These are phyloP conservation scores for Drosophila vallismaia DNA, from an alignment of 2,888 invertebrate species.

Conservation along the genomic window DNA sequence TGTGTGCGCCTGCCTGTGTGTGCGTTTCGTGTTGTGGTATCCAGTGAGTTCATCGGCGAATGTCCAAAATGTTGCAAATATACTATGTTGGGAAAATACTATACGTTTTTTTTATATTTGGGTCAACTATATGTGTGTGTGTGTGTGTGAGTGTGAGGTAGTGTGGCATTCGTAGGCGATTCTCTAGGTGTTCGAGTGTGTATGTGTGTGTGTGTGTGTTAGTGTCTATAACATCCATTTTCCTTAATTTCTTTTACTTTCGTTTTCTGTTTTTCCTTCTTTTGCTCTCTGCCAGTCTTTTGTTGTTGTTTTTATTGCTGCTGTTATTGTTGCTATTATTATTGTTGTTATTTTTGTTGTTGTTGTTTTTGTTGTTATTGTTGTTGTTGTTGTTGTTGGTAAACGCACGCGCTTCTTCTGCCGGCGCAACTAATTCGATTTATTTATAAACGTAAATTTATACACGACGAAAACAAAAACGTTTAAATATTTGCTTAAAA, in stretches of 20 bases:
- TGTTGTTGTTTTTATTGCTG: conserved; percentile 7
- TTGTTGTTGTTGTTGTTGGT: conserved; percentile 19
- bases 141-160: conserved; percentile 19
- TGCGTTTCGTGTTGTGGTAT: conserved; percentile 34
- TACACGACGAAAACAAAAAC: conserved; percentile 18
- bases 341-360: neutral
- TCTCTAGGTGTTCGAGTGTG: conserved; percentile 1
- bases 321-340: no score
- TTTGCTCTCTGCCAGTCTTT: conserved; percentile 10
- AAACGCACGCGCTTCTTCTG: conserved; percentile 42
- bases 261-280: conserved; percentile 12
- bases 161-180: conserved; percentile 4
- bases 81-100: conserved; percentile 14
- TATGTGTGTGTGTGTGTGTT: conserved; percentile 28
- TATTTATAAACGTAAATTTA: conserved; percentile 48
- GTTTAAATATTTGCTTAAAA: conserved; percentile 28
- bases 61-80: conserved; percentile 11
- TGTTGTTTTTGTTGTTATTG: conserved; percentile 22
- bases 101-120: conserved; percentile 50
- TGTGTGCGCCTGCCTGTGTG: conserved; percentile 4
- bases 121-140: conserved; percentile 47
- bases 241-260: conserved; percentile 42
- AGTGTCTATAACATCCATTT: conserved; percentile 11
- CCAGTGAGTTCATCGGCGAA: conserved; percentile 37
- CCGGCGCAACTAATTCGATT: conserved; percentile 50